phyloP scores from a whole-genome alignment of 2,888 invertebrate genomes.

The Campoletis raptor region DNA sequence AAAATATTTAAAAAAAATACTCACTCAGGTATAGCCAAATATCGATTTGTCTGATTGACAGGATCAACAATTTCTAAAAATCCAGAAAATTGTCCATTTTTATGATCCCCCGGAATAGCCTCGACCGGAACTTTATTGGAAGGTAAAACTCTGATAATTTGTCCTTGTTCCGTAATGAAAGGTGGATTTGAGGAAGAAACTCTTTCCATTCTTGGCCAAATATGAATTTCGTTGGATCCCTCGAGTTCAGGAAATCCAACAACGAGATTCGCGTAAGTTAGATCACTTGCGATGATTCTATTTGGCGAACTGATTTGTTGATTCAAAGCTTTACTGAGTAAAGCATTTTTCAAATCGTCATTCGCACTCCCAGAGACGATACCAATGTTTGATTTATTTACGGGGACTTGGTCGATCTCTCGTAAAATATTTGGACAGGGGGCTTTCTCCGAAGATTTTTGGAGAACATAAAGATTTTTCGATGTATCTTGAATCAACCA shows the following conservation, averaged over 20 bases:
- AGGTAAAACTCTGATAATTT: conserved; percentile 78
- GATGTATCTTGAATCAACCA: conserved; percentile 83
- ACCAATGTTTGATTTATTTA: conserved; percentile 68
- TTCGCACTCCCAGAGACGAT: conserved; percentile 70
- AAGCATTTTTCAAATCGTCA: conserved; percentile 67
- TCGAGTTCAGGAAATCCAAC: conserved; percentile 86
- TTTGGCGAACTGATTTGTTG: conserved; percentile 85
- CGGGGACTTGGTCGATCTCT: conserved; percentile 73
- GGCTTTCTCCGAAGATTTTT: conserved; percentile 73
- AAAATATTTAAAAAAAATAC: conserved; percentile 55
- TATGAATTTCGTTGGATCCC: conserved; percentile 81
- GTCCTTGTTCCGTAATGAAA: conserved; percentile 77
- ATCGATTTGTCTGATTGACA: conserved; percentile 85
- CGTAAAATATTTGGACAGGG: conserved; percentile 81
- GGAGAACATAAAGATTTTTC: conserved; percentile 76
- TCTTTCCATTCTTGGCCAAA: conserved; percentile 80
- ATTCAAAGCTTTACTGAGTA: conserved; percentile 82
- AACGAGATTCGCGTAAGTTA: conserved; percentile 84
- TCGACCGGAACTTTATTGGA: conserved; percentile 74
- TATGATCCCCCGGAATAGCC: conserved; percentile 71
- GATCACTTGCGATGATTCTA: conserved; percentile 83
- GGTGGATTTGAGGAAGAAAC: conserved; percentile 71
- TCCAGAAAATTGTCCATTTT: conserved; percentile 76
- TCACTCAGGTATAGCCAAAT: conserved; percentile 86
- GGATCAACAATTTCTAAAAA: conserved; percentile 87